phyloP scores from a whole-genome alignment of 1,140 invertebrate genomes.

The Globodera rostochiensis region DNA sequence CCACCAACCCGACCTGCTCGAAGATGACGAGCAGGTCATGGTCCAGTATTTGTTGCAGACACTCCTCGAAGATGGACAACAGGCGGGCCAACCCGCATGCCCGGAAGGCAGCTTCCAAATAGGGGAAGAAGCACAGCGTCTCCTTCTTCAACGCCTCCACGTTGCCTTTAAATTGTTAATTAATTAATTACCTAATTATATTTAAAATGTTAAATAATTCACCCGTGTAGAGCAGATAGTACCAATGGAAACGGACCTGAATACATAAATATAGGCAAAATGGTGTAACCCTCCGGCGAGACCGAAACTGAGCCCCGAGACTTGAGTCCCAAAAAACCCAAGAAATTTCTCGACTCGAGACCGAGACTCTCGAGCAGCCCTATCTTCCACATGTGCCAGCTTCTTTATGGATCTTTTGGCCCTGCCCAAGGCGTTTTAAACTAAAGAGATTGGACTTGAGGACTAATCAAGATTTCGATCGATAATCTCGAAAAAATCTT shows the following conservation, averaged over 20 bases:
- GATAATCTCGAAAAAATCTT: too few species aligned
- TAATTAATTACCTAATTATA: neutral
- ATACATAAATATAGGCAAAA: too few species aligned
- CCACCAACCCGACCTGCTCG: constrained; percentile 40
- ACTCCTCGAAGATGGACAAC: constrained; percentile 63
- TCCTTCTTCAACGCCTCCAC: constrained; percentile 57
- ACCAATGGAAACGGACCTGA: constrained; percentile 58
- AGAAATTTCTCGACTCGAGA: too few species aligned
- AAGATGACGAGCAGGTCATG: constrained; percentile 63
- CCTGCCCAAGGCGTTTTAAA: too few species aligned
- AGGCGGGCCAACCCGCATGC: constrained; percentile 57
- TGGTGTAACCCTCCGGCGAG: too few species aligned
- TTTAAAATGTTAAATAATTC: neutral
- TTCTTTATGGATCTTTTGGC: too few species aligned
- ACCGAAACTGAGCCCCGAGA: too few species aligned
- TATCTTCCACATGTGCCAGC: too few species aligned
- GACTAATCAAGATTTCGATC: too few species aligned
- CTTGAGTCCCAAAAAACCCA: too few species aligned
- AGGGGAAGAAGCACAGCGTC: constrained; percentile 61
- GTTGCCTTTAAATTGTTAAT: constrained; percentile 49
- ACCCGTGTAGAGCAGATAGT: constrained; percentile 62
- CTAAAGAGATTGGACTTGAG: too few species aligned
- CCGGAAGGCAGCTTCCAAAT: constrained; percentile 57
- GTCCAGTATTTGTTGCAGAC: constrained; percentile 59
- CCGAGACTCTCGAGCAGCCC: too few species aligned